Percentiles rank a stretch among this genome's conserved stretches.
phyloP scores from a whole-genome alignment of 2,888 invertebrate species.

The Pseudoips prasinana region DNA sequence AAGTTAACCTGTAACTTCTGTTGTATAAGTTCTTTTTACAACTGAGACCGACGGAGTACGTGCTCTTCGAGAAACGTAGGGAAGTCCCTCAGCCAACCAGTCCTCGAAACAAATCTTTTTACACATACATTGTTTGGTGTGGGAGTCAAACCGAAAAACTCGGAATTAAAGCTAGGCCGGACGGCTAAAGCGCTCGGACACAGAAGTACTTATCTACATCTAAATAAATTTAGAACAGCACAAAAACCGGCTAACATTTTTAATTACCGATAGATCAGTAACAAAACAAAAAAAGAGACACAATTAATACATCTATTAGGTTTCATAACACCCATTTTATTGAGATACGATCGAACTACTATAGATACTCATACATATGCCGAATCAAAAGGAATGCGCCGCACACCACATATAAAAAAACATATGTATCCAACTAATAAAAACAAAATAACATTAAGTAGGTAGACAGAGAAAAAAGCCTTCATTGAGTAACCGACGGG shows the following conservation, averaged over 20 bases:
- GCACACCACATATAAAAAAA: slow-evolving; percentile 57
- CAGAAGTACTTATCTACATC: too few species aligned
- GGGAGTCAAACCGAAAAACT: too few species aligned
- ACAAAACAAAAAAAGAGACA: slow-evolving; percentile 48
- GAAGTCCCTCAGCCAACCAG: too few species aligned
- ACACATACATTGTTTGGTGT: too few species aligned
- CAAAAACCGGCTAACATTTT: slow-evolving; percentile 41
- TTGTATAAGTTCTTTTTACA: too few species aligned
- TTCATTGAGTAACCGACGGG: slow-evolving; percentile 66
- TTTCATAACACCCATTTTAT: slow-evolving; percentile 71
- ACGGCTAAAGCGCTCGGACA: too few species aligned
- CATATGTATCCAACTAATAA: slow-evolving; percentile 68
- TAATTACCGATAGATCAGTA: slow-evolving; percentile 48
- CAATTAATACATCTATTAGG: slow-evolving; percentile 63
- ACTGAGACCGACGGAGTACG: too few species aligned
- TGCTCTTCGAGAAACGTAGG: too few species aligned
- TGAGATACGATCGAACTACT: slow-evolving; percentile 60
- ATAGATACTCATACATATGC: slow-evolving; percentile 34
- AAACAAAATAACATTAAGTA: slow-evolving; percentile 77
- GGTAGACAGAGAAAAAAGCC: slow-evolving; percentile 57
- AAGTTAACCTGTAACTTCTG: too few species aligned
- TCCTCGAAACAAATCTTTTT: too few species aligned
- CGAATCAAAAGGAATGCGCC: slow-evolving; percentile 70
- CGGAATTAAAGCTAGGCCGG: too few species aligned
- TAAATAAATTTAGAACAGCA: slow-evolving; percentile 18